Conservation (phyloP, 1,140 invertebrate genomes). For the Caligus rogercresseyi region DNA sequence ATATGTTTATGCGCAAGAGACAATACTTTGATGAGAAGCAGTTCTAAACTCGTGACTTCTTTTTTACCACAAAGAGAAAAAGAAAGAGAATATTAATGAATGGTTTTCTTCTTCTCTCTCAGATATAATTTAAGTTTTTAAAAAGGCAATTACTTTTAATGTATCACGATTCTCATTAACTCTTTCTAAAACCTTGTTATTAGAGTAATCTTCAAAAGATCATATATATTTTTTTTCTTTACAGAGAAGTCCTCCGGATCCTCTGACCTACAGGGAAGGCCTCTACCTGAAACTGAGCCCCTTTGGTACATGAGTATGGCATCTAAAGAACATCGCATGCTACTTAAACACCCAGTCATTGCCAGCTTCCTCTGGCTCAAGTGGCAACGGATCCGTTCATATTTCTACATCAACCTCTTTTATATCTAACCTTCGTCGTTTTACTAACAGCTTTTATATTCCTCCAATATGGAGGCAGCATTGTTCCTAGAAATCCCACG, state of each 20-base stretch:
- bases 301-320: conserved; percentile 15
- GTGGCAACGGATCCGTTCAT: conserved; percentile 51
- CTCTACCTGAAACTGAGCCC: conserved; percentile 14
- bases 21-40: no score
- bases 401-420: conserved; percentile 48
- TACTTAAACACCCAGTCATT: conserved; percentile 58
- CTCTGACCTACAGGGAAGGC: neutral
- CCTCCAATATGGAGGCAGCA: conserved; percentile 10
- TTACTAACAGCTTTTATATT: conserved; percentile 41
- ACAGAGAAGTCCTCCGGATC: neutral
- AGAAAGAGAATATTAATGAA: no score
- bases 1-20: no score
- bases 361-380: conserved; percentile 61
- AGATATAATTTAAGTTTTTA: neutral
- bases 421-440: conserved; percentile 48
- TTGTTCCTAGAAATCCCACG: conserved; percentile 5
- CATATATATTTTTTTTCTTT: neutral
- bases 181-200: neutral
- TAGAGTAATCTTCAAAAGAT: neutral
- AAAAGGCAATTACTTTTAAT: neutral
- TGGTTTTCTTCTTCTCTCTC: no score
- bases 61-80: no score
- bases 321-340: conserved; percentile 19
- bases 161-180: neutral
- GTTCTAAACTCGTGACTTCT: no score